Conservation (phyloP, 2,797 vertebrate genomes). For the Microcaecilia unicolor region DNA sequence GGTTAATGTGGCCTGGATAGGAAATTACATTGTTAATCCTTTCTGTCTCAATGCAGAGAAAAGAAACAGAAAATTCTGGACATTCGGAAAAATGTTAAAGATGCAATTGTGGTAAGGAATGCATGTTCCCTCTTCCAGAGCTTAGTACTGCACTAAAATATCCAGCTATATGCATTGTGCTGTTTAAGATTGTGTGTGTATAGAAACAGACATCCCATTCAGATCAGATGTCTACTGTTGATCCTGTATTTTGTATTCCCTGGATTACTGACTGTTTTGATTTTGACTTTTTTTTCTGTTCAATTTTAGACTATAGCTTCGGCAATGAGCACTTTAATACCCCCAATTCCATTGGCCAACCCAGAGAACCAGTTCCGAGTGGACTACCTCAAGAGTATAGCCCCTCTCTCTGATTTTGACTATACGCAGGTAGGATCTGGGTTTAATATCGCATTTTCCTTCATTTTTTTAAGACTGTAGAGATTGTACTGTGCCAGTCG, state of each 20-base stretch:
- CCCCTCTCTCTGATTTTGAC: constrained; percentile 90
- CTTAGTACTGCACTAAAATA: too few species aligned
- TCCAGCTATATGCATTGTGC: constrained; percentile 1
- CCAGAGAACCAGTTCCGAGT: constrained; percentile 83
- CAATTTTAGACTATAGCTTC: constrained; percentile 81
- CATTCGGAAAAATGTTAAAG: constrained; percentile 97
- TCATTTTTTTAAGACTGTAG: too few species aligned
- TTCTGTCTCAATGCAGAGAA: constrained; percentile 70
- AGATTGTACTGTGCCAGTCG: too few species aligned
- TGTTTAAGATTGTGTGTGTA: constrained; percentile 7
- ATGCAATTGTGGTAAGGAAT: constrained; percentile 90
- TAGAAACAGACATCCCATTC: constrained; percentile 40
- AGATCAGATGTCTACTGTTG: constrained; percentile 38
- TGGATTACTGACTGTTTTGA: constrained; percentile 31
- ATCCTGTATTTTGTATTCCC: constrained; percentile 30
- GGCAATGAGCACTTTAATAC: constrained; percentile 89
- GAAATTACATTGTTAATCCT: constrained; percentile 18
- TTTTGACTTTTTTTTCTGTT: constrained; percentile 25
- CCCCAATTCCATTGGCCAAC: constrained; percentile 84
- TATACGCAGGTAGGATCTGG: constrained; percentile 81
- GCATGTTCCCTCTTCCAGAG: constrained; percentile 22
- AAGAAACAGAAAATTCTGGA: constrained; percentile 93
- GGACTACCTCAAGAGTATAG: constrained; percentile 93
- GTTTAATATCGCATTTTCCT: too few species aligned
- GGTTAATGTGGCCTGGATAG: too few species aligned